Base-by-base conservation (phyloP, 2,113 vertebrate genomes). In the Neotragus moschatus region DNA sequence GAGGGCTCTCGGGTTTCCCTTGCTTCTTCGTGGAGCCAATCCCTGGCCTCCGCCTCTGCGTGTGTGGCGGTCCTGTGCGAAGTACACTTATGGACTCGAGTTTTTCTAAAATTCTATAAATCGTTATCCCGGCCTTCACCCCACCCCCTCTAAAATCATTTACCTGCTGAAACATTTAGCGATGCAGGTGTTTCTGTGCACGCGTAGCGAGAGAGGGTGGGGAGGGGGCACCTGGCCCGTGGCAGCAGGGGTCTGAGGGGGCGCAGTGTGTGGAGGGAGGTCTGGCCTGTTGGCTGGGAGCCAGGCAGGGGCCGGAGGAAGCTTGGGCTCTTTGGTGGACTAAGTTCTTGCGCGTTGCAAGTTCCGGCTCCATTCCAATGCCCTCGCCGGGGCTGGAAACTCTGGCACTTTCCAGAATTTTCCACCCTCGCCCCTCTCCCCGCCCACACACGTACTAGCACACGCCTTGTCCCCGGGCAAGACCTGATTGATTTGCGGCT, bases 401-500 rank as follows among this genome's bases (percentile, higher is more conserved):
- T 53, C 58, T 16, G 11, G 25, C 17, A 33, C 45, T 53, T 96
- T 70, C 84, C 81, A 91, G 95, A 96, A 92, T 84, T 81, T 90
- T 89, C 90, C 23, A 55, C 33, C 9, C 12, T 19, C 23, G 43
- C 36, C 61, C 39, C 21, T 51, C 16, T 30, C 63, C 8, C 21
- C 49, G 4, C 15, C 21, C 23, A 86, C 21, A n/a, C 15, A 14
- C 30, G 6, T 16, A 36, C 23, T 30, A 19, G 43, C 55, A 73
- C 26, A 10, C 14, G 39, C 47, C 2, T 6, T 7, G 92, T 91
- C 90, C 88, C 93, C 2, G 12, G 56, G 80, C 94, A 49, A 80
- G 82, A 49, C 60, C 86, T 98, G 98, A 97, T 88, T 95, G 98
- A 97, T 97, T 90, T 91, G 88, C 66, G 23, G 84, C 1, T 26